Evolutionary conservation across 2,797 vertebrate species (phyloP).

Genomic region (Tokudaia muenninki): DNA sequence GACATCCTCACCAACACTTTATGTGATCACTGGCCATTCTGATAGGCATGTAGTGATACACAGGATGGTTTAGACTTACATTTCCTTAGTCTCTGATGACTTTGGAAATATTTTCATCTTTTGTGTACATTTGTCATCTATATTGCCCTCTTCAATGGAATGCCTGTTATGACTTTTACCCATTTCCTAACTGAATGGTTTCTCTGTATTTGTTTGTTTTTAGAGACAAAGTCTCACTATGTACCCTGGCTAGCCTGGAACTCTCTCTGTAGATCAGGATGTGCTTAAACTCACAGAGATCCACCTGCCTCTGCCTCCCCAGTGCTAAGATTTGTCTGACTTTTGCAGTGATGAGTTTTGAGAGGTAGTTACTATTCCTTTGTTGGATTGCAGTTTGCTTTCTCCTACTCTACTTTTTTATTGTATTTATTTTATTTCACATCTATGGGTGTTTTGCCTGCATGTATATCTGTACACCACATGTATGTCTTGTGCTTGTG

Average conservation of each 20-base stretch:
- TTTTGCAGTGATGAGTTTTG: constrained; percentile 49
- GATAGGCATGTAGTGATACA: not conserved
- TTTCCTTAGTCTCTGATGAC: constrained; percentile 30
- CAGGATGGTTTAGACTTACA: not conserved
- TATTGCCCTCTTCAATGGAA: constrained; percentile 40
- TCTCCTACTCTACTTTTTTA: not conserved
- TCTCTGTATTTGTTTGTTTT: not conserved
- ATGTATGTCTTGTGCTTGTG: not conserved
- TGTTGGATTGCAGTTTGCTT: constrained; percentile 46
- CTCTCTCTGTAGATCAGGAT: not conserved
- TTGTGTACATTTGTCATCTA: constrained; percentile 38
- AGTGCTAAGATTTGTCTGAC: not conserved
- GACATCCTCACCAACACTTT: constrained; percentile 40
- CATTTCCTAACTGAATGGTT: constrained; percentile 21
- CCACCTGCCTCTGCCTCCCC: not conserved
- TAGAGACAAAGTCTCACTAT: not conserved
- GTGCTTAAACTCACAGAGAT: not conserved
- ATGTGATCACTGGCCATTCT: not conserved
- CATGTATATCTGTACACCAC: not conserved
- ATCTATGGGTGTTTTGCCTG: not conserved
- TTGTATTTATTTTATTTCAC: not conserved
- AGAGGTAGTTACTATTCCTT: constrained; percentile 32
- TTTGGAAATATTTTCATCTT: constrained; percentile 36
- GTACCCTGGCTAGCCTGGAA: not conserved
- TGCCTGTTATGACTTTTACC: constrained; percentile 39